phyloP scores from a whole-genome alignment of 2,888 invertebrate species.

The Rhodophaea formosa region DNA sequence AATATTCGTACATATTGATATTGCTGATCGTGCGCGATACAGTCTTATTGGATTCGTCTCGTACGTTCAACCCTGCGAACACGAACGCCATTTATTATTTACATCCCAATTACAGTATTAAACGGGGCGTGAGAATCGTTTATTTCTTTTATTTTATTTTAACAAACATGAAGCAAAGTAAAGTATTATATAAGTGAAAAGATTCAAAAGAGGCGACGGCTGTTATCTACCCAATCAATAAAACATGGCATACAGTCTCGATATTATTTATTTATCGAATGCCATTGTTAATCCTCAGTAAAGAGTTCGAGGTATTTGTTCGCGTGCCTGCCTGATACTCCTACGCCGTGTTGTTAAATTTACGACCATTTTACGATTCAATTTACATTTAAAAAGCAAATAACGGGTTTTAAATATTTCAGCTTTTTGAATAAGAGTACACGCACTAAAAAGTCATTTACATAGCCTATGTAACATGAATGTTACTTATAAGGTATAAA shows the following conservation, averaged over 20 bases:
- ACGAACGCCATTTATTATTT: slow-evolving; percentile 11
- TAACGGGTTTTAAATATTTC: slow-evolving; percentile 56
- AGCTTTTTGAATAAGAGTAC: slow-evolving; percentile 44
- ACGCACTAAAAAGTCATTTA: slow-evolving; percentile 26
- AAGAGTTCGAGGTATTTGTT: slow-evolving; percentile 24
- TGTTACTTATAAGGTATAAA: too few species aligned
- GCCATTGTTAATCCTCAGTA: neutral
- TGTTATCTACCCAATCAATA: neutral
- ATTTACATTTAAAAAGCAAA: slow-evolving; percentile 64
- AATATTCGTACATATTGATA: slow-evolving; percentile 26
- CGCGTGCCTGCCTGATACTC: slow-evolving; percentile 37
- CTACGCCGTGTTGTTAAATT: slow-evolving; percentile 53
- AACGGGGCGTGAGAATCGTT: slow-evolving; percentile 5
- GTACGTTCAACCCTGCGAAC: neutral
- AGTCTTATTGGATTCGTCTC: neutral
- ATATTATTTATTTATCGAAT: neutral
- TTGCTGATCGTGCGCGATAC: slow-evolving; percentile 36
- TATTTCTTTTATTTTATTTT: neutral
- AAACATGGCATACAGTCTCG: neutral
- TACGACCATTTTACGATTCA: slow-evolving; percentile 61
- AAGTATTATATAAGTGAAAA: neutral
- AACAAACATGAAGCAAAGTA: neutral
- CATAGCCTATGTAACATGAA: neutral
- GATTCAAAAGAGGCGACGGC: neutral
- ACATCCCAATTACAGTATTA: slow-evolving; percentile 1